Percentiles rank a stretch among this genome's conserved stretches.
Evolutionary conservation across 2,113 vertebrate species (phyloP).

Genomic region (Saguinus imperator): DNA sequence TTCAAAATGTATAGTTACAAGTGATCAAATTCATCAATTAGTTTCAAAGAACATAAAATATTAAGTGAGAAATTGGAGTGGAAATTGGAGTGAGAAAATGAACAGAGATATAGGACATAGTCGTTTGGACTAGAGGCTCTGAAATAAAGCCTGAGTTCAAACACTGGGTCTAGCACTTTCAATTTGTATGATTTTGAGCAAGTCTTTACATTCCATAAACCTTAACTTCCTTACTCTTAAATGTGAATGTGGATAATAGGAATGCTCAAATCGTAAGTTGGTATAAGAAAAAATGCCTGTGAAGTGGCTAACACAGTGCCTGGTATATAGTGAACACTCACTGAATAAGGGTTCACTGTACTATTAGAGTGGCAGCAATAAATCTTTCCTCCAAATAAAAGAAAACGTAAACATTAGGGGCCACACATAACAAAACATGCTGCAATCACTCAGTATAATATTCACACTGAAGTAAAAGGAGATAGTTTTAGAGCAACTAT

Average conservation of each 20-base stretch:
- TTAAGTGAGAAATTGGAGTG: neutral
- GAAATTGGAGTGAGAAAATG: neutral
- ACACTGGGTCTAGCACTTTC: neutral
- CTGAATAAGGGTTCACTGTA: neutral
- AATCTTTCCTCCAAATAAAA: neutral
- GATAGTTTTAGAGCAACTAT: neutral
- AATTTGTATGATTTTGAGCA: neutral
- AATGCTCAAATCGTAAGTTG: neutral
- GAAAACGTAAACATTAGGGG: neutral
- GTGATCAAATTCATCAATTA: neutral
- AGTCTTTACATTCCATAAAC: neutral
- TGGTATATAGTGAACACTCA: neutral
- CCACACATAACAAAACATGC: neutral
- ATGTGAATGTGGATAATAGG: neutral
- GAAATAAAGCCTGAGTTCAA: neutral
- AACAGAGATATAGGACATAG: neutral
- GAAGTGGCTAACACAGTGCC: neutral
- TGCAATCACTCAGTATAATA: neutral
- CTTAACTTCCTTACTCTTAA: neutral
- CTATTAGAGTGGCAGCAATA: neutral
- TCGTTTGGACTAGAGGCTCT: neutral
- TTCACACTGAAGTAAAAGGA: neutral
- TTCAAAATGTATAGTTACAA: neutral
- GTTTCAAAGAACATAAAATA: constrained; percentile 15
- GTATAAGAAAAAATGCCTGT: neutral